Base-by-base conservation (phyloP, 2,888 invertebrate species). In the Eremobia ochroleuca region DNA sequence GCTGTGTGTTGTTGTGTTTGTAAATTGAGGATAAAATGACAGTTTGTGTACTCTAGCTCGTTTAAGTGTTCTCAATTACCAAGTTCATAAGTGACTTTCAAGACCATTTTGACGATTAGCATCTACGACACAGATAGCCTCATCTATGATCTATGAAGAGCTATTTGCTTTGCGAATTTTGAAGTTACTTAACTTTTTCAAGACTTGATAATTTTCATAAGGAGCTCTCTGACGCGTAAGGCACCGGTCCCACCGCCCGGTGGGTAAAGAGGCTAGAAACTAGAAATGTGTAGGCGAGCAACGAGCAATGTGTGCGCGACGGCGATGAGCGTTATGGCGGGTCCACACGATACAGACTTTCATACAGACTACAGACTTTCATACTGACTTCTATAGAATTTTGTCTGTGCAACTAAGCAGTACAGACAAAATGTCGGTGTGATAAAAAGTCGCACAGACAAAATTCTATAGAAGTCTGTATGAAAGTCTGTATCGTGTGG, bases 31-130 rank as follows among this genome's bases (percentile, higher is more conserved):
- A 40, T n/a, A 43, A 46, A 66, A 59, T 34, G 15, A 13, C 8
- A 34, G 34, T 34, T 66, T n/a, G 28, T 28, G 28, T 66, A 28
- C 59, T 49, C 9, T 49, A 66, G 59, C 40, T 73, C 73, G 43
- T 62, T 71, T 18, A 52, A 6, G 43, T 40, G 31, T n/a, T 61
- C 66, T 52, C 65, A 59, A 76, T 75, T 59, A 49, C 18, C 28
- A 46, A 59, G 25, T 49, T 59, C 46, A 37, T 76, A 31, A 64
- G 18, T 34, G 43, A n/a, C 21, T 59, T 75, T 73, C 31, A 43
- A n/a, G 75, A 43, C 9, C 62, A 34, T 64, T 43, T 11, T 55
- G 8, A 64, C 55, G n/a, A 73, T 61, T 21, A 34, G 28, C 25
- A 55, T 43, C 31, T 43, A 34, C 25, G 65, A 3, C 21, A 25